Evolutionary conservation across 2,113 vertebrate species (phyloP), one percentile per base, ranked within the genome.

Genomic region (Amphilophus citrinellus): DNA sequence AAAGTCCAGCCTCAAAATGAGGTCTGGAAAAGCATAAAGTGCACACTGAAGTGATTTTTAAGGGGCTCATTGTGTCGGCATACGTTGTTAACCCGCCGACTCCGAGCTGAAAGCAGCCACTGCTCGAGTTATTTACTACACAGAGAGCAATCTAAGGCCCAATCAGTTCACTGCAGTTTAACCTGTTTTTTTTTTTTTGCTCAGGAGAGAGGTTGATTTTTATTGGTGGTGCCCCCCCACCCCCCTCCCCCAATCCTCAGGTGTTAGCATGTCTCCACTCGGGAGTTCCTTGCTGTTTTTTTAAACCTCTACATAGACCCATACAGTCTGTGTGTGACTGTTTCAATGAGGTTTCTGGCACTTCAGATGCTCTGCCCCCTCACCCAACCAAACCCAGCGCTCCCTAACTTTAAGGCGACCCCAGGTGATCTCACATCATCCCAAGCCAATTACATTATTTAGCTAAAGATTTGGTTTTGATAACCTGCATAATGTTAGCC

Each of bases 321-420:
- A 73, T 20, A 79, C 80, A 47, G 80, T 85, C 87, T 87, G 22
- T 32, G 59, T 88, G n/a, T 17, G 42, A 59, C 80, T 85, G 42
- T 79, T 89, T 81, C 91, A 92, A 93, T 93, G 58, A 87, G 93
- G 93, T 93, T 93, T 92, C 42, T 37, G n/a, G 17, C 61, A 84
- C 85, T 76, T 82, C 66, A 56, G 76, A 63, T 60, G 39, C 83
- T 77, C 84, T 58, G 7, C 84, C 83, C 62, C 88, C 53, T 3
- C 62, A 30, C 71, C 7, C 0, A 78, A 37, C 59, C 27, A 77
- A 87, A 90, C 37, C 20, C 17, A 27, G 27, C 6, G 27, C 53
- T 68, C 7, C 50, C n/a, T 37, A 65, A 62, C 1, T 6, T 39
- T 88, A 86, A 58, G 75, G 2, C 37, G 0, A 14, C 77, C 62